These are phyloP conservation scores for Petrocephalus microphthalmus DNA, from an alignment of 2,113 vertebrate species.

Conservation along the genomic window DNA sequence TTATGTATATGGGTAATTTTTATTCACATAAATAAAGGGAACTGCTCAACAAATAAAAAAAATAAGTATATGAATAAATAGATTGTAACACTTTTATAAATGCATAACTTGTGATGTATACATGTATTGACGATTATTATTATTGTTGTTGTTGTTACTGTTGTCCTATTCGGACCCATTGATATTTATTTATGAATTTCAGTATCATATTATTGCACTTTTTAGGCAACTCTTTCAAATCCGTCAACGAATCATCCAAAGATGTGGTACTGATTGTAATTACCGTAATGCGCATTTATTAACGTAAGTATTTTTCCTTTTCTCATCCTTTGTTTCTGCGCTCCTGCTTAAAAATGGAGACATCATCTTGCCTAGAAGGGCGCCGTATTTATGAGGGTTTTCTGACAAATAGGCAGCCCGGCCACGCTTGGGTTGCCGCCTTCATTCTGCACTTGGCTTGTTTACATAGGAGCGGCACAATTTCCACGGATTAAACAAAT, in stretches of 20 bases:
- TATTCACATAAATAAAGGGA: not conserved
- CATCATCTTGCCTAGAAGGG: slow-evolving; percentile 78
- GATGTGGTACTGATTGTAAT: not conserved
- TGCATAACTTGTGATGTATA: not conserved
- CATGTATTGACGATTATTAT: not conserved
- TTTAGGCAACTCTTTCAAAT: not conserved
- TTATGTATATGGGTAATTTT: slow-evolving; percentile 19
- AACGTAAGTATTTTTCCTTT: slow-evolving; percentile 57
- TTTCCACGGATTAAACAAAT: slow-evolving; percentile 99
- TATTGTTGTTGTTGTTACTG: not conserved
- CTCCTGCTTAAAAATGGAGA: slow-evolving; percentile 89
- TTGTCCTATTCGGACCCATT: not conserved
- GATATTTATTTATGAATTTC: not conserved
- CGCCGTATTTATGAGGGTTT: slow-evolving; percentile 87
- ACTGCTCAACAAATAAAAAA: not conserved
- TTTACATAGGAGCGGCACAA: slow-evolving; percentile 95
- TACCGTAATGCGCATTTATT: slow-evolving; percentile 47
- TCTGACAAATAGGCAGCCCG: slow-evolving; percentile 91
- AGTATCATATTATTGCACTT: not conserved
- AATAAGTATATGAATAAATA: not conserved
- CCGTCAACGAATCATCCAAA: not conserved
- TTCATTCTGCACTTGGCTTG: slow-evolving; percentile 94
- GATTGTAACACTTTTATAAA: not conserved
- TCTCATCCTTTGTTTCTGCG: slow-evolving; percentile 74
- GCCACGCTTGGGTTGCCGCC: slow-evolving; percentile 81